Evolutionary conservation across 1,140 invertebrate genomes (phyloP).

Genomic region (Macrobrachium rosenbergii): DNA sequence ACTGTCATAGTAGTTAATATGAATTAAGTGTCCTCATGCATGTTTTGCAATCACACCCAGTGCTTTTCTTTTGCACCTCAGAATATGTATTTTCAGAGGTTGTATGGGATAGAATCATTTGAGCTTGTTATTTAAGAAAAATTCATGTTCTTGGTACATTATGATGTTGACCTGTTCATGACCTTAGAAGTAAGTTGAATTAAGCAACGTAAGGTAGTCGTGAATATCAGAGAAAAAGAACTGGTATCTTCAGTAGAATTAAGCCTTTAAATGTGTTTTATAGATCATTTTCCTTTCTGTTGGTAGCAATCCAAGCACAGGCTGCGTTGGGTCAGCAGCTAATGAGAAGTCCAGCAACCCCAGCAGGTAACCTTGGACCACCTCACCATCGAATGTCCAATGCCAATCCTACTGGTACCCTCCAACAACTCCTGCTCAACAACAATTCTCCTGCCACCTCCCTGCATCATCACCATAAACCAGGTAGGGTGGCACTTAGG

Average conservation of each 20-base stretch:
- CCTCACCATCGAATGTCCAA: constrained; percentile 53
- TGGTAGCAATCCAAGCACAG: constrained; percentile 41
- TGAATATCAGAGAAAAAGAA: no score
- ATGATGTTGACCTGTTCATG: no score
- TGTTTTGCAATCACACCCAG: no score
- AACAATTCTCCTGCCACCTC: constrained; percentile 54
- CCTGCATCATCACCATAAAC: constrained; percentile 53
- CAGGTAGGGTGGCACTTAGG: constrained; percentile 7
- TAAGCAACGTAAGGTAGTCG: no score
- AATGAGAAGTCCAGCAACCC: constrained; percentile 43
- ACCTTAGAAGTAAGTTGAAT: no score
- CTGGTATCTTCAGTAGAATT: neutral
- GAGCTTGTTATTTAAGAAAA: no score
- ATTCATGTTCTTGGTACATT: no score
- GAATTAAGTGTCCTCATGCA: no score
- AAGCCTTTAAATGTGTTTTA: neutral
- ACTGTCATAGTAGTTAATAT: no score
- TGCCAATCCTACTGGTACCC: constrained; percentile 41
- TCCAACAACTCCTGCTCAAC: constrained; percentile 58
- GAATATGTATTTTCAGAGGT: no score
- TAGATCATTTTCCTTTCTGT: neutral
- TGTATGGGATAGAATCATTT: no score
- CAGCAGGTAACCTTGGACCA: constrained; percentile 47
- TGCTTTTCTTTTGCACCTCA: no score
- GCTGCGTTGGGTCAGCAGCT: constrained; percentile 52